Evolutionary conservation across 2,888 invertebrate genomes (phyloP).

Genomic region (Boloria euphrosyne): DNA sequence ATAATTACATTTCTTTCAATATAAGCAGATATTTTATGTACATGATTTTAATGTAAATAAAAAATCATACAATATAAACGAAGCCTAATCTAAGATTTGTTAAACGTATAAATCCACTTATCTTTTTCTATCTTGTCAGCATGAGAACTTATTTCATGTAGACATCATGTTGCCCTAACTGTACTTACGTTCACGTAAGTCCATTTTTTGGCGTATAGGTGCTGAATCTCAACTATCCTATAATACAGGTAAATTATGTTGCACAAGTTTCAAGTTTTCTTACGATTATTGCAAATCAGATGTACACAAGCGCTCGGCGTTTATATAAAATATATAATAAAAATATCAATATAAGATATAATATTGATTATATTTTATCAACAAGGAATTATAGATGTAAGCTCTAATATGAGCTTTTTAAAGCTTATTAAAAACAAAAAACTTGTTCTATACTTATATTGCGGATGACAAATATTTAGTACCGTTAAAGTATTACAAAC

Average conservation of each 20-base stretch:
- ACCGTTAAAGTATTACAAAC: constrained; percentile 5
- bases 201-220: too few relatives aligned
- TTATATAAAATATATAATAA: too few relatives aligned
- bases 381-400: too few relatives aligned
- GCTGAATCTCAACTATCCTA: too few relatives aligned
- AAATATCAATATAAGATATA: too few relatives aligned
- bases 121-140: constrained; percentile 24
- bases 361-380: too few relatives aligned
- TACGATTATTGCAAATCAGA: too few relatives aligned
- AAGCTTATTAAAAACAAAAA: background rate
- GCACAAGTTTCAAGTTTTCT: too few relatives aligned
- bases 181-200: background rate
- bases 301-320: too few relatives aligned
- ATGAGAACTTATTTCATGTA: constrained; percentile 26
- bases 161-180: constrained; percentile 19
- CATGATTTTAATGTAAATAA: background rate
- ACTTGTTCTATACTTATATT: background rate
- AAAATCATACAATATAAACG: background rate
- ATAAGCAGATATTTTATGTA: too few relatives aligned
- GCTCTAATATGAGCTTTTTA: background rate
- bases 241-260: too few relatives aligned
- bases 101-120: constrained; percentile 15
- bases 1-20: too few relatives aligned
- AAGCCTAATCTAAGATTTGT: constrained; percentile 20
- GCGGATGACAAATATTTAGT: background rate